A percentile compares a stretch with the other conserved stretches of the same genome.
Conservation (phyloP, 2,888 invertebrate species). For the Heliconius aoede region DNA sequence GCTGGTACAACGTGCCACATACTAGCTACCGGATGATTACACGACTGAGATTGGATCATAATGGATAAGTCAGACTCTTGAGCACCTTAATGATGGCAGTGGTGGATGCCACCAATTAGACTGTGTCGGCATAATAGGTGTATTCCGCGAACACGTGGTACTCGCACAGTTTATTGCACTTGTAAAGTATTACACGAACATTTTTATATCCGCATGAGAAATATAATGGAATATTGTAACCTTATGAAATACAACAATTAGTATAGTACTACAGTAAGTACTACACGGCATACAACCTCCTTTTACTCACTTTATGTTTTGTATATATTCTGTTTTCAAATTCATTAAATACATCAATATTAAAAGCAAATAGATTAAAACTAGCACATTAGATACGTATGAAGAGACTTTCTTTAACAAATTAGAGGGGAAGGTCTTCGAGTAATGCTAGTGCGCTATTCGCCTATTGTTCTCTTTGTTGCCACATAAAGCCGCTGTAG, state of each 20-base stretch:
- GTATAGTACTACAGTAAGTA: no score
- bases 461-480: slow-evolving; percentile 51
- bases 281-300: no score
- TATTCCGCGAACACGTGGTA: slow-evolving; percentile 57
- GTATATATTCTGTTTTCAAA: not conserved
- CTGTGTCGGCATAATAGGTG: slow-evolving; percentile 59
- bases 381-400: slow-evolving; percentile 7
- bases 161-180: not conserved
- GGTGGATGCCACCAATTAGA: slow-evolving; percentile 63
- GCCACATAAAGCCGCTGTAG: slow-evolving; percentile 52
- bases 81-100: slow-evolving; percentile 53
- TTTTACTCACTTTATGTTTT: not conserved
- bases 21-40: slow-evolving; percentile 63
- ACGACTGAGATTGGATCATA: slow-evolving; percentile 73
- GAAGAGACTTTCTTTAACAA: slow-evolving; percentile 28
- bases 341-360: not conserved
- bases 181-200: slow-evolving; percentile 4
- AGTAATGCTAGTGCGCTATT: slow-evolving; percentile 50
- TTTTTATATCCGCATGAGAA: slow-evolving; percentile 6
- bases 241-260: no score
- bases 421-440: slow-evolving; percentile 32
- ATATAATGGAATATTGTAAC: not conserved
- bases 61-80: slow-evolving; percentile 70
- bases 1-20: slow-evolving; percentile 71
- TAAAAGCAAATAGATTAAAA: not conserved